These are phyloP conservation scores for Myxocyprinus asiaticus DNA, from an alignment of 2,113 vertebrate species.

Conservation along the genomic window DNA sequence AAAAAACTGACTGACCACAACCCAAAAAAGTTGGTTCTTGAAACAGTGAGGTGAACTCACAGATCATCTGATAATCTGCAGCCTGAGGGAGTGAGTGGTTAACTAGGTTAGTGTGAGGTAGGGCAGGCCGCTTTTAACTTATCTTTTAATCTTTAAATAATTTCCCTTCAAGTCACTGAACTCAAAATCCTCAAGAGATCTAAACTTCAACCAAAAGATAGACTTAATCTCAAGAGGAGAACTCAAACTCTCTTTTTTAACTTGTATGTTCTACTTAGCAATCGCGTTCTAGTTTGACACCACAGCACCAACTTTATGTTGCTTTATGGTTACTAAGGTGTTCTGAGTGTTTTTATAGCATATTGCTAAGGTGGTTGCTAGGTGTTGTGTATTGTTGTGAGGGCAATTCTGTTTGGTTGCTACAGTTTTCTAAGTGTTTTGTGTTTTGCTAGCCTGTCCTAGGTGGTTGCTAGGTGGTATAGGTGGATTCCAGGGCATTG, in stretches of 20 bases:
- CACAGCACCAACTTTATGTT: not conserved
- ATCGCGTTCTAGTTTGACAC: conserved; percentile 52
- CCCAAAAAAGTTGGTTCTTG: too few species aligned
- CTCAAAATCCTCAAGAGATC: conserved; percentile 15
- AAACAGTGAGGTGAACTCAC: too few species aligned
- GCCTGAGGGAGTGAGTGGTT: not conserved
- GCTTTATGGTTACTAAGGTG: too few species aligned
- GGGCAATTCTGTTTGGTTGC: too few species aligned
- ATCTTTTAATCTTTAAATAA: conserved; percentile 39
- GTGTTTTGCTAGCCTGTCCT: too few species aligned
- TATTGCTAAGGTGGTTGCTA: too few species aligned
- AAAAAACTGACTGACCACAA: too few species aligned
- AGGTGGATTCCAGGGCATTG: too few species aligned
- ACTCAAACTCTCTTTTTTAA: conserved; percentile 26
- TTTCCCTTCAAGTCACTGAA: conserved; percentile 13
- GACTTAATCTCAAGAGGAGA: conserved; percentile 35
- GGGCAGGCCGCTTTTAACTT: conserved; percentile 55
- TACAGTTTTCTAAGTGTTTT: too few species aligned
- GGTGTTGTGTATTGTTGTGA: too few species aligned
- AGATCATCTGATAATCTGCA: not conserved
- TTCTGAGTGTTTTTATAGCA: too few species aligned
- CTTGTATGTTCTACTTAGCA: conserved; percentile 60
- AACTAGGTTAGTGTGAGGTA: conserved; percentile 65
- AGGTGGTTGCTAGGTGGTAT: too few species aligned
- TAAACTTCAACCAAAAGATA: conserved; percentile 14